Base-by-base conservation (phyloP, 2,797 vertebrate species). In the Ctenochaetus hawaiiensis region DNA sequence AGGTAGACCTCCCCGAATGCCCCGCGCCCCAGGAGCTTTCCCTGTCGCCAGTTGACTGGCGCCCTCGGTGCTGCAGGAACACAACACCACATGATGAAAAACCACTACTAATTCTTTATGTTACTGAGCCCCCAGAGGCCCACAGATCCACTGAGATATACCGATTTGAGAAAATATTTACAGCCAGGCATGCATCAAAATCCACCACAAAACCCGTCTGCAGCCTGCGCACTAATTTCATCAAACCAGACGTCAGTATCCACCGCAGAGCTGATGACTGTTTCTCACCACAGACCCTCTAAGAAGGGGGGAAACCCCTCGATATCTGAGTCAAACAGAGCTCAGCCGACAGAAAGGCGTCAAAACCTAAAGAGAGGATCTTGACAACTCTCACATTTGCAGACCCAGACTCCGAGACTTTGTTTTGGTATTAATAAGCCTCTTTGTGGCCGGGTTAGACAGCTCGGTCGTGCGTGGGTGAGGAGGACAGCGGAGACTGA, bases 1-100 rank as follows among this genome's bases (percentile, higher is more conserved):
- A 98, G 97, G 87, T 96, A 98, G 79, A 98, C 97, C 84, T 97
- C 97, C 18, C 97, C 97, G 9, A 98, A 98, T 1, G 97, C 97
- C 56, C 97, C 97, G 47, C 97, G 95, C 7, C 97, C 97, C 37
- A 98, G 90, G 44, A 98, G 93, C 92, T 97, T 98, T n/a, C 97
- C 97, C 78, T 96, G 94, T 65, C 96, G 94, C 97, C 97, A 98
- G 91, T 98, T 98, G 85, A 97, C 96, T 30, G 97, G 97, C 23
- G 97, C 97, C 92, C 96, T 95, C 7, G 97, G 95, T 0, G 96
- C 97, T 98, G 65, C 34, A 88, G 6, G 30, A 80, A 87, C 57
- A 74, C 65, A 69, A 89, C 61, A 74, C 74, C 84, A 75, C 64
- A 88, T 69, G 83, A 91, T 83, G 84, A 90, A 85, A 91, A 77